Evolutionary conservation across 2,888 invertebrate species (phyloP).

Genomic region (Mythimna pallens): DNA sequence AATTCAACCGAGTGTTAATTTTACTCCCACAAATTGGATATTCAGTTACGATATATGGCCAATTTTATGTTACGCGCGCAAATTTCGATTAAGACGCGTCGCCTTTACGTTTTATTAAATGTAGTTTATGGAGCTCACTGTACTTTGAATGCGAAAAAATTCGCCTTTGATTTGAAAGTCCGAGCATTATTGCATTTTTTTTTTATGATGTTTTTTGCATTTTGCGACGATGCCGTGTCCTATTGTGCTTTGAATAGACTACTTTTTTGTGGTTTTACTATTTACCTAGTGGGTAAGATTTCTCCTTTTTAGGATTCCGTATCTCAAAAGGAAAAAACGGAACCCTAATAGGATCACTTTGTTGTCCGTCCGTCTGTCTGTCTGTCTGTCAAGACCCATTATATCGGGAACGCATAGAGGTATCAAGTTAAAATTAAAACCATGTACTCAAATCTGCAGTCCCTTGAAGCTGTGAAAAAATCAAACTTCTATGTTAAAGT

Average conservation of each 20-base stretch:
- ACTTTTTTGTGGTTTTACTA: no score
- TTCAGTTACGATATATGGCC: conserved; percentile 66
- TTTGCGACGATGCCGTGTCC: neutral
- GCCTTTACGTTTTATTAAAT: conserved; percentile 50
- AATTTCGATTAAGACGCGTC: conserved; percentile 63
- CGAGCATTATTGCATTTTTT: neutral
- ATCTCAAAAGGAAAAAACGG: no score
- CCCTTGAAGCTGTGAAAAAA: no score
- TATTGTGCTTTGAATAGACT: neutral
- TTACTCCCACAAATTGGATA: conserved; percentile 71
- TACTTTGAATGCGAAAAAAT: conserved; percentile 21
- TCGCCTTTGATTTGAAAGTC: conserved; percentile 26
- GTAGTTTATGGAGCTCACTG: conserved; percentile 48
- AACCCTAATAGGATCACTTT: no score
- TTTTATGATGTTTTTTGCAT: neutral
- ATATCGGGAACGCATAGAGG: no score
- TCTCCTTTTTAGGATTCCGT: no score
- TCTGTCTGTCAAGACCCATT: no score
- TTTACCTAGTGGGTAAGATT: no score
- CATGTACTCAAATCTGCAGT: no score
- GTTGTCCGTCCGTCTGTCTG: no score
- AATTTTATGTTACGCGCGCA: conserved; percentile 54
- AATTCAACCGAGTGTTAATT: conserved; percentile 71
- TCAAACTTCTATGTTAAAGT: no score
- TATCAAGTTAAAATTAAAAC: no score